phyloP scores from a whole-genome alignment of 2,797 vertebrate species.

The Silurus aristotelis region DNA sequence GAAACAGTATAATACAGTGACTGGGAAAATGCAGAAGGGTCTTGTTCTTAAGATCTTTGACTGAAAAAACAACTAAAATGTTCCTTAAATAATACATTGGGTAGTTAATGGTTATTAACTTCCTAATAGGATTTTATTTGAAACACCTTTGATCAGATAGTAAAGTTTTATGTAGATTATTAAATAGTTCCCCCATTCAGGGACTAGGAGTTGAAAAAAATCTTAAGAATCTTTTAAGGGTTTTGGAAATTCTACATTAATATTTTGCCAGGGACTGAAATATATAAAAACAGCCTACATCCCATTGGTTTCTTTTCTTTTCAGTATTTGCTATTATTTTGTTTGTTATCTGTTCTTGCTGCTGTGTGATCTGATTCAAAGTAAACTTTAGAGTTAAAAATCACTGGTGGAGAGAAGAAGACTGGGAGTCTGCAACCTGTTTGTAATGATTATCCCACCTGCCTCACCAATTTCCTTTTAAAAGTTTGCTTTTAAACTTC shows the following conservation, averaged over 20 bases:
- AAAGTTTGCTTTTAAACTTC: constrained; percentile 55
- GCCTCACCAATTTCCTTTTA: constrained; percentile 64
- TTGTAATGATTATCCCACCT: constrained; percentile 67
- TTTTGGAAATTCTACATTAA: too few relatives aligned
- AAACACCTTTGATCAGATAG: neutral
- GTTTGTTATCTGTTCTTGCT: too few relatives aligned
- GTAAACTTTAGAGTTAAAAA: neutral
- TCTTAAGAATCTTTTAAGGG: neutral
- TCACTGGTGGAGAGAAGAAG: neutral
- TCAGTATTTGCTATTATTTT: too few relatives aligned
- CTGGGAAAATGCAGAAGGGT: neutral
- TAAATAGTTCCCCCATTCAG: neutral
- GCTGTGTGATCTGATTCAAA: too few relatives aligned
- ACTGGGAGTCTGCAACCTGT: constrained; percentile 58
- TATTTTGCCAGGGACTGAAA: neutral
- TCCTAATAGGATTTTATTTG: neutral
- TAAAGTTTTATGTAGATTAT: neutral
- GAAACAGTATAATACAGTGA: neutral
- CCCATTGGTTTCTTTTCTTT: too few relatives aligned
- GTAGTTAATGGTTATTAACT: neutral
- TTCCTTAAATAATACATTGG: neutral
- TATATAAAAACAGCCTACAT: neutral
- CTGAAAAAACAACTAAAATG: too few relatives aligned
- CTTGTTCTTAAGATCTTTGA: neutral
- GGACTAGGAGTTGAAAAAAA: neutral